Base-by-base conservation (phyloP, 2,797 vertebrate species). In the Ataeniobius toweri region DNA sequence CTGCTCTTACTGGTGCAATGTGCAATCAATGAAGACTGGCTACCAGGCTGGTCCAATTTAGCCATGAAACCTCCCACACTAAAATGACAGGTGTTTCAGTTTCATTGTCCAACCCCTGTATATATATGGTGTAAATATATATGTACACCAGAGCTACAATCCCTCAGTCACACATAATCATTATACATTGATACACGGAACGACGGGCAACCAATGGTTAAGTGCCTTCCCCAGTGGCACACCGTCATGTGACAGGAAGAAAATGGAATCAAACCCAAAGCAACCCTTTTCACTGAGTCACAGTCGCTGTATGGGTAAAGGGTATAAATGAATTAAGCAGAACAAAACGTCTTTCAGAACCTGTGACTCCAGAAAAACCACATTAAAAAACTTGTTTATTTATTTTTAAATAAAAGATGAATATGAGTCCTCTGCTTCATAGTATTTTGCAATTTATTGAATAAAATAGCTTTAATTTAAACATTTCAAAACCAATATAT, bases 281-380 rank as follows among this genome's bases (percentile, higher is more conserved):
- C 65, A 12, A 65, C 61, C 6, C 18, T 3, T 18, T 20, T 3
- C 39, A 67, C 20, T 13, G 22, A 44, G 8, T 39, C 20, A 67
- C 65, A 67, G 63, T 65, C 6, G 31, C 61, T 31, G 18, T 74
- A 1, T 53, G 65, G 67, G 50, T 56, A 56, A 75, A 74, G 74
- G 74, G 53, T 68, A 16, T 44, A 14, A 1, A 44, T 18, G 1
- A 39, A 73, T 58, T 56, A 73, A 72, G 50, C 50, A 39, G n/a
- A 9, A 69, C n/a, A 13, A 39, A 24, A 72, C 51, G 24, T 55
- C 10, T 22, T 28, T 72, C 70, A 72, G 36, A 41, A 58, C 3
- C 36, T n/a, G 20, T 24, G 36, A 41, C 39, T 41, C 36, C 8
- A 44, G 9, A 67, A 67, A 24, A 67, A 26, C 2, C 41, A 24